Evolutionary conservation across 1,140 invertebrate genomes (phyloP), one percentile per base, ranked within the genome.

Genomic region (Dysdera silvatica): DNA sequence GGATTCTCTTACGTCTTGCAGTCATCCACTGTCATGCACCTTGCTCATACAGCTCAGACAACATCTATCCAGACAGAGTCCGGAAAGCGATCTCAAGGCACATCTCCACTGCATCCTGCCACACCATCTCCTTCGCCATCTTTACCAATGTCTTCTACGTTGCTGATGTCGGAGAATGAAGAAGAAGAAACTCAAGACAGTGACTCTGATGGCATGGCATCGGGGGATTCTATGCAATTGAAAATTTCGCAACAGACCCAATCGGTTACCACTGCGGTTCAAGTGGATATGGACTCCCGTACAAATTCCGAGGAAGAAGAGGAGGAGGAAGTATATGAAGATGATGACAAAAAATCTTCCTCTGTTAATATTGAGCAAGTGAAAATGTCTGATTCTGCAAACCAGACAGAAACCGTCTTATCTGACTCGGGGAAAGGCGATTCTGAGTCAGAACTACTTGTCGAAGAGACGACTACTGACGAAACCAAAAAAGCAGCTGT

Each of bases 91-190:
- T 71, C 70, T 16, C 68, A 72, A 65, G 72, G 69, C 7, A 73
- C 72, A 16, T 73, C 72, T 16, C 72, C 72, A 23, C 66, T 71
- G 12, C 68, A 68, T 58, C 66, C 67, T 45, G 71, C 63, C 1
- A 71, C 69, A 3, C 71, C 70, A 12, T 67, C 70, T 24, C 68
- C 67, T 4, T 63, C 35, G 1, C 62, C 54, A 28, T 26, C 18
- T 61, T 59, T 43, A 53, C 56, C 16, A 65, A 55, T 18, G 49
- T 47, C 18, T 51, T 37, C 31, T 51, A 45, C 18, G 47, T 51
- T 4, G 47, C 49, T 7, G 61, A n/a, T 56, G 7, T 58, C 54
- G 3, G 52, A 55, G 10, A 55, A 43, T 16, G 60, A 62, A 52
- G 65, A 67, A 24, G 53, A 66, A 69, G 45, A 48, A 47, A 55